Evolutionary conservation across 2,888 invertebrate species (phyloP).

Genomic region (Drosophila pullipes): DNA sequence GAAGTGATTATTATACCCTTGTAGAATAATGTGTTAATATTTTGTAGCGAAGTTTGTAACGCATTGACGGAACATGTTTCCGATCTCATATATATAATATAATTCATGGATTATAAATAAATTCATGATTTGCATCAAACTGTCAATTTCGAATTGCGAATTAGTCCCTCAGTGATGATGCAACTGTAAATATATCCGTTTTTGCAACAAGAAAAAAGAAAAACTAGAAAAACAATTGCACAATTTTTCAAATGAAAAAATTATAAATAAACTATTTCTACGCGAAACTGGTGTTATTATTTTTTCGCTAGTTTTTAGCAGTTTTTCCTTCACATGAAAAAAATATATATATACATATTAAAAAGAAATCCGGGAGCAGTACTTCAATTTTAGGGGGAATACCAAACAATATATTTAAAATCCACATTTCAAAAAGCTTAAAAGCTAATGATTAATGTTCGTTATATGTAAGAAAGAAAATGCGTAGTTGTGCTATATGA

Average conservation of each 20-base stretch:
- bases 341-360: not conserved
- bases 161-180: not conserved
- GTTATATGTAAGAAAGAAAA: too few relatives aligned
- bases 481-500: not conserved
- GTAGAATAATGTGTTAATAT: not conserved
- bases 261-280: too few relatives aligned
- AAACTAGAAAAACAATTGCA: not conserved
- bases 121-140: not conserved
- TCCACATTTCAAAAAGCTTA: not conserved
- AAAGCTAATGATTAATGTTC: not conserved
- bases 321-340: not conserved
- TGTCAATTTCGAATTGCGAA: not conserved
- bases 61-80: not conserved
- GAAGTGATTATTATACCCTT: too few relatives aligned
- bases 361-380: too few relatives aligned
- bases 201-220: not conserved
- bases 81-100: not conserved
- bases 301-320: not conserved
- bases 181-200: not conserved
- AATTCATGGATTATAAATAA: not conserved
- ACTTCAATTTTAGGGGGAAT: too few relatives aligned
- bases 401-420: too few relatives aligned
- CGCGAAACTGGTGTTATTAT: too few relatives aligned
- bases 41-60: not conserved
- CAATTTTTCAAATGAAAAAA: not conserved